Conservation (phyloP, 2,888 invertebrate species). For the Sylvicola fuscatus region DNA sequence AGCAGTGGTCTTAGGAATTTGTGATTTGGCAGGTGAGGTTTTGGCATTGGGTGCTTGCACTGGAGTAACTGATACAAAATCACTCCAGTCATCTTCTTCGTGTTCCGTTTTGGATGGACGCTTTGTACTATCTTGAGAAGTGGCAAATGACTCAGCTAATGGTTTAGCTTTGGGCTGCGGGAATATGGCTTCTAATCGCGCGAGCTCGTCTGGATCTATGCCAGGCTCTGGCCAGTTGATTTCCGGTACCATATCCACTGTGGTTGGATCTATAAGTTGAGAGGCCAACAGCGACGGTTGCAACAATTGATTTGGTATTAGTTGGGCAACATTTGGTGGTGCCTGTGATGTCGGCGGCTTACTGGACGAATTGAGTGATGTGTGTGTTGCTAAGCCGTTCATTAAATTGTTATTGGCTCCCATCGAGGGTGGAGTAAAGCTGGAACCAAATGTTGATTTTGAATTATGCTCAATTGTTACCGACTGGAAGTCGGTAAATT, state of each 20-base stretch:
- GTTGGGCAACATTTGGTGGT: slow-evolving; percentile 11
- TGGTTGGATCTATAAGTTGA: not conserved
- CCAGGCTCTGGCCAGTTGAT: slow-evolving; percentile 34
- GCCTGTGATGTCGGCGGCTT: slow-evolving; percentile 8
- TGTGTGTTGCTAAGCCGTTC: no score
- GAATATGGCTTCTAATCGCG: slow-evolving; percentile 22
- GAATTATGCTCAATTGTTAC: slow-evolving; percentile 9
- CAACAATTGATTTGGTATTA: slow-evolving; percentile 18
- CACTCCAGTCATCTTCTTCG: slow-evolving; percentile 32
- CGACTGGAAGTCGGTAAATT: slow-evolving; percentile 29
- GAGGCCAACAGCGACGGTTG: slow-evolving; percentile 13
- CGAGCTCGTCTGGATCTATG: slow-evolving; percentile 22
- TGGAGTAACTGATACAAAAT: slow-evolving; percentile 27
- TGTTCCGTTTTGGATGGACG: slow-evolving; percentile 8
- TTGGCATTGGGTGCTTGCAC: slow-evolving; percentile 2
- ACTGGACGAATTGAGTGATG: no score
- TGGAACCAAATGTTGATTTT: not conserved
- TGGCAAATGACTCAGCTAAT: no score
- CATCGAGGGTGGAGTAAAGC: not conserved
- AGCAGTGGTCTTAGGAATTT: not conserved
- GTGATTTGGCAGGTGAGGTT: slow-evolving; percentile 5
- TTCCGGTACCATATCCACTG: slow-evolving; percentile 13
- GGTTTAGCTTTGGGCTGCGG: slow-evolving; percentile 12
- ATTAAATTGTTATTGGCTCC: no score
- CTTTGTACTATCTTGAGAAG: not conserved